Conservation (phyloP, 2,888 invertebrate genomes). For the Norana najaformis region DNA sequence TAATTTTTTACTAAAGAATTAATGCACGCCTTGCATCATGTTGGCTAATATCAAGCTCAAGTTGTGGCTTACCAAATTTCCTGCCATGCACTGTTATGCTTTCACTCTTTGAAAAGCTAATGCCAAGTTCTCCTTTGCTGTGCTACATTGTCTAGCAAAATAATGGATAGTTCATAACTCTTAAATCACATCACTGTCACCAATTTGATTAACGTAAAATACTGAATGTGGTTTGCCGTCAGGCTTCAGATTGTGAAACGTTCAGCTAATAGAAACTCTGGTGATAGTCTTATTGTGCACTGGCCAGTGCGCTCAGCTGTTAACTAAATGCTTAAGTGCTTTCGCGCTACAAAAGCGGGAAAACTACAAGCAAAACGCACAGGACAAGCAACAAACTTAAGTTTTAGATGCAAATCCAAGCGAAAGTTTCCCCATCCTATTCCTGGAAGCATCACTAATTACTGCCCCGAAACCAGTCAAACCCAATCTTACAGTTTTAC, state of each 20-base stretch:
- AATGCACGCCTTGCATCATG: too few relatives aligned
- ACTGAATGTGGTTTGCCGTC: not conserved
- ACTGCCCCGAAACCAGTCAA: not conserved
- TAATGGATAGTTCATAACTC: too few relatives aligned
- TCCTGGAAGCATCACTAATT: not conserved
- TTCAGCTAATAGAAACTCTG: not conserved
- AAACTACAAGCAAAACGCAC: not conserved
- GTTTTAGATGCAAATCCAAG: not conserved
- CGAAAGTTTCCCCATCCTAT: not conserved
- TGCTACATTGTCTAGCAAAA: too few relatives aligned
- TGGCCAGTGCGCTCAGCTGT: too few relatives aligned
- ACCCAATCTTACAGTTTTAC: not conserved
- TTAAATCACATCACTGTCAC: too few relatives aligned
- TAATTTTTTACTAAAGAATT: too few relatives aligned
- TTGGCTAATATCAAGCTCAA: too few relatives aligned
- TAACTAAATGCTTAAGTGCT: not conserved
- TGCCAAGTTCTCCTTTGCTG: too few relatives aligned
- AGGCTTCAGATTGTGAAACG: not conserved
- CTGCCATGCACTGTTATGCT: too few relatives aligned
- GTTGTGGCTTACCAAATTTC: too few relatives aligned
- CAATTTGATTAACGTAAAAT: too few relatives aligned
- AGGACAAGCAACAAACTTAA: not conserved
- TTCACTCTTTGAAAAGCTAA: too few relatives aligned
- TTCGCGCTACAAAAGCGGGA: not conserved
- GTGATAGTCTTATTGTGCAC: not conserved